These are phyloP conservation scores for Greenwoodochromis staneri DNA, from an alignment of 2,113 vertebrate species.

Conservation along the genomic window DNA sequence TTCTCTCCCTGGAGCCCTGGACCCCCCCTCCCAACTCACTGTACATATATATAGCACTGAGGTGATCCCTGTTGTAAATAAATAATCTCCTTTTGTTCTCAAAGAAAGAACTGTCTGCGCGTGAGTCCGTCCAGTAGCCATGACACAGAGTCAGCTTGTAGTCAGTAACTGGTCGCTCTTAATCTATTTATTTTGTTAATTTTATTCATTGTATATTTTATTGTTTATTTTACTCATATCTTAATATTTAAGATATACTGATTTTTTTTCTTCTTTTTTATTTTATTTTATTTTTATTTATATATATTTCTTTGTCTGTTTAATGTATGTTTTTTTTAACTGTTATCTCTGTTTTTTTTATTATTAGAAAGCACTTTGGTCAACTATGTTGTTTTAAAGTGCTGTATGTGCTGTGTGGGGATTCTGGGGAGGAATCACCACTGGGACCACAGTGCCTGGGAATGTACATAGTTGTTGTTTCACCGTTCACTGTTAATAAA, in stretches of 20 bases:
- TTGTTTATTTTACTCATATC: background rate
- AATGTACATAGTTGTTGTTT: background rate
- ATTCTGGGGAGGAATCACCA: background rate
- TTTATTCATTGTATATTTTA: background rate
- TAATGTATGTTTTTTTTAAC: background rate
- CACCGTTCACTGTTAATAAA: background rate
- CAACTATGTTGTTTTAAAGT: background rate
- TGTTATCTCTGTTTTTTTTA: background rate
- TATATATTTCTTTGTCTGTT: background rate
- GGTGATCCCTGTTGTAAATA: too few relatives aligned
- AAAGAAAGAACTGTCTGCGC: too few relatives aligned
- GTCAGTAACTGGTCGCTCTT: background rate
- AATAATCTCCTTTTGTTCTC: too few relatives aligned
- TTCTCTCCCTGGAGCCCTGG: too few relatives aligned
- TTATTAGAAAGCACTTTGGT: background rate
- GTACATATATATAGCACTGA: too few relatives aligned
- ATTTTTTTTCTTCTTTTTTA: background rate
- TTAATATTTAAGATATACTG: background rate
- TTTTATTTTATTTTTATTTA: background rate
- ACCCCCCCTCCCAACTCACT: too few relatives aligned
- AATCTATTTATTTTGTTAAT: background rate
- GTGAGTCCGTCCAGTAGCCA: too few relatives aligned
- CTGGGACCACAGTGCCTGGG: background rate
- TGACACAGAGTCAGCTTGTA: background rate
- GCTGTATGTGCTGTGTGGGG: background rate